Base-by-base conservation (phyloP, 2,797 vertebrate species). In the Rhinophrynus dorsalis region DNA sequence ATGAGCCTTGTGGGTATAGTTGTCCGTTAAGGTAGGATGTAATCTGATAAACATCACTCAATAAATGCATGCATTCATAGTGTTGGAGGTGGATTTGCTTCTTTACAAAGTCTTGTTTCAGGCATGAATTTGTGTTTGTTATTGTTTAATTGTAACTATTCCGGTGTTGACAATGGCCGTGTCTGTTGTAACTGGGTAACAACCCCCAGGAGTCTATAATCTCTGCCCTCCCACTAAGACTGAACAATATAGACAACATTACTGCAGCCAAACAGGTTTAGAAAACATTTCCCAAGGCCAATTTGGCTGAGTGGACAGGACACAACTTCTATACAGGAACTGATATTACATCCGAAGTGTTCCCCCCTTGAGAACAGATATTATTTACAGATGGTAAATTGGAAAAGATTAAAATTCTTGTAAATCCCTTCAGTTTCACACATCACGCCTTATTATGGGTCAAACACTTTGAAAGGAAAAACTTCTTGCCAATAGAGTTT, bases 261-360 rank as follows among this genome's bases (percentile, higher is more conserved):
- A 7, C 42, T 10, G 20, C 68, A 40, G 40, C 60, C 59, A 57
- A 63, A 57, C 68, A 57, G 68, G 40, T 62, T 58, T 40, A 72
- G 42, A 21, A 65, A 65, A 72, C 12, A 33, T 30, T 56, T 40
- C 42, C 45, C 17, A 55, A 30, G 29, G 37, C 21, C 23, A 47
- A 15, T 57, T 57, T 72, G 68, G 68, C 68, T 64, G 23, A 6
- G 8, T 6, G 21, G 50, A 48, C 38, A 47, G 32, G 56, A 48
- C 24, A 18, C 12, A 21, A 27, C 17, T 65, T 72, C 60, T 61
- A 11, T 40, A 51, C 52, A 64, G 44, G 68, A 72, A 72, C 54
- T 40, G 27, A 72, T 65, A 72, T 64, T 58, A 40, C 61, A 65
- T 72, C 61, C 68, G 51, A 58, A 15, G 24, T 51, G 18, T 58